Conservation (phyloP, 2,113 vertebrate genomes). For the Platichthys flesus region DNA sequence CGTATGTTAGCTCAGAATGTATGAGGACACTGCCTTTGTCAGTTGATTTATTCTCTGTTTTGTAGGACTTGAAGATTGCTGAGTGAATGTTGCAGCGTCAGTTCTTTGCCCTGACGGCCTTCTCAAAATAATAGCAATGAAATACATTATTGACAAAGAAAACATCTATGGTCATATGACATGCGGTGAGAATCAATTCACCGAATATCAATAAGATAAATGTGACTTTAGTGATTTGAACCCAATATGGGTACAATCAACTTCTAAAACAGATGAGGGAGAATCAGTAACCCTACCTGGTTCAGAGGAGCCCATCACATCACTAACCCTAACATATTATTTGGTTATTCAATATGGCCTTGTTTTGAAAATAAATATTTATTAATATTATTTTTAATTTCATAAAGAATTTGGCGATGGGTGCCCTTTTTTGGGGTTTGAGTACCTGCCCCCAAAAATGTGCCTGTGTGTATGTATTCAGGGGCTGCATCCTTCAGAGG, state of each 20-base stretch:
- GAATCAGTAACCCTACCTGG: no score
- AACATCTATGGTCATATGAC: background rate
- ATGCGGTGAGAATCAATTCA: background rate
- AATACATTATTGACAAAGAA: background rate
- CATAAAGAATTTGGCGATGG: no score
- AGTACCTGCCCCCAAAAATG: no score
- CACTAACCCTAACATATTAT: no score
- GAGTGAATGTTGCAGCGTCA: background rate
- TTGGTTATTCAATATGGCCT: no score
- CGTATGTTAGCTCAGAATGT: background rate
- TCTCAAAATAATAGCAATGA: background rate
- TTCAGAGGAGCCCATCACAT: no score
- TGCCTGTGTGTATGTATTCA: no score
- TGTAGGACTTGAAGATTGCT: background rate
- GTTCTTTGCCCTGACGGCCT: background rate
- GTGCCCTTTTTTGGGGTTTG: no score
- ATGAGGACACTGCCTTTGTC: background rate
- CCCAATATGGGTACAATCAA: background rate
- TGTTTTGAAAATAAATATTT: no score
- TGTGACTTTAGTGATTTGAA: slow-evolving; percentile 3
- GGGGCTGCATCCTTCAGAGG: no score
- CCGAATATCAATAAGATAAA: slow-evolving; percentile 1
- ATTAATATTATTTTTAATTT: no score
- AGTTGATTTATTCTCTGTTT: background rate
- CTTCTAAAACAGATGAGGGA: no score